A percentile compares a stretch with the other conserved stretches of the same genome.
These are phyloP conservation scores for Tympanuchus pallidicinctus DNA, from an alignment of 2,113 vertebrate species.

Conservation along the genomic window DNA sequence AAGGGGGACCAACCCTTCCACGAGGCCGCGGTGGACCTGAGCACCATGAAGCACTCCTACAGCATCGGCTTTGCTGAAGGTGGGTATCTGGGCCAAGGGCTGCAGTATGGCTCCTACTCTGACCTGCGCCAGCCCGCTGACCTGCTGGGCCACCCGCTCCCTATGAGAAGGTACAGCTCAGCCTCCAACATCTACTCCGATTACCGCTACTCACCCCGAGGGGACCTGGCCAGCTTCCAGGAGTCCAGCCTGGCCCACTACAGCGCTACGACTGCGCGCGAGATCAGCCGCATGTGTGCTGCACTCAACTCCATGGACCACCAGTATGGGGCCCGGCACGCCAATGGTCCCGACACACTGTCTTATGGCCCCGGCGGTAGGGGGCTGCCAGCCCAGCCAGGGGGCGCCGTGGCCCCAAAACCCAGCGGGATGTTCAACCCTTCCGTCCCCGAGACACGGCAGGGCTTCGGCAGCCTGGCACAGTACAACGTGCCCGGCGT, in stretches of 20 bases:
- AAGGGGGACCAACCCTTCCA: constrained; percentile 85
- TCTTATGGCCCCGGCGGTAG: constrained; percentile 81
- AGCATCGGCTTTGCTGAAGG: constrained; percentile 82
- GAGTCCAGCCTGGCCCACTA: constrained; percentile 95
- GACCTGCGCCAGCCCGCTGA: constrained; percentile 93
- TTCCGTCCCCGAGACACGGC: constrained; percentile 83
- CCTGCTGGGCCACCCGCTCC: constrained; percentile 83
- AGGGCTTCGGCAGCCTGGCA: constrained; percentile 83
- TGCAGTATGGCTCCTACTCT: constrained; percentile 95
- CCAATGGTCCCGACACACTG: constrained; percentile 83
- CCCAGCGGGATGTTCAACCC: constrained; percentile 87
- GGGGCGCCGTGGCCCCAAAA: constrained; percentile 84
- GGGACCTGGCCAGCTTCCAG: constrained; percentile 84
- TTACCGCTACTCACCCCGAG: constrained; percentile 83
- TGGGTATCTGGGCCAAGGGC: constrained; percentile 88
- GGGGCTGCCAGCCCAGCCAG: constrained; percentile 77
- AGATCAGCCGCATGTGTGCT: constrained; percentile 98
- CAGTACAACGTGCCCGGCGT: constrained; percentile 80
- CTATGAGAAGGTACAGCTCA: constrained; percentile 93
- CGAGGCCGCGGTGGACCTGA: constrained; percentile 89
- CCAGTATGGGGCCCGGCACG: constrained; percentile 88
- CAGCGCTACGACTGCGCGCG: constrained; percentile 94
- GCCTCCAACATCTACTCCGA: constrained; percentile 97
- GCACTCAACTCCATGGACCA: constrained; percentile 97
- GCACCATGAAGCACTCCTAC: constrained; percentile 90